Percentiles rank a stretch among this genome's conserved stretches.
These are phyloP conservation scores for Drosophila merina DNA, from an alignment of 2,888 invertebrate species.

Conservation along the genomic window DNA sequence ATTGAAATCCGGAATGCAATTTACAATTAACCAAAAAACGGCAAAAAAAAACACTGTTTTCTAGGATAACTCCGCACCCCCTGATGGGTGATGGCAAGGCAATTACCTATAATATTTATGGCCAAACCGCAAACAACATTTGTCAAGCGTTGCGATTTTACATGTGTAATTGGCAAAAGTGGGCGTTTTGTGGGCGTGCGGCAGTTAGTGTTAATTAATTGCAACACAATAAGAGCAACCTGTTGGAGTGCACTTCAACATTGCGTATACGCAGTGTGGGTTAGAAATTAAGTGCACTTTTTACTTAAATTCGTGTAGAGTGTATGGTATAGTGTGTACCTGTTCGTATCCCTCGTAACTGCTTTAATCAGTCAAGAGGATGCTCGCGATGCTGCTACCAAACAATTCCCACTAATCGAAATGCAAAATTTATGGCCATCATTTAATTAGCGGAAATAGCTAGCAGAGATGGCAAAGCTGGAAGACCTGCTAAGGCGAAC, in stretches of 20 bases:
- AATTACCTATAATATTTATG: conserved; percentile 66
- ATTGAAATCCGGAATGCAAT: conserved; percentile 46
- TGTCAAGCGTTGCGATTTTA: conserved; percentile 48
- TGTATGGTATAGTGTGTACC: no score
- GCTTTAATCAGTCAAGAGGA: neutral
- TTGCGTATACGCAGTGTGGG: conserved; percentile 29
- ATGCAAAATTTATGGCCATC: conserved; percentile 67
- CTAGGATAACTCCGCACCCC: conserved; percentile 7
- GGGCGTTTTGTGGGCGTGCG: conserved; percentile 23
- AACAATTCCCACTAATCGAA: conserved; percentile 1
- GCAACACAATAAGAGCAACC: conserved; percentile 49
- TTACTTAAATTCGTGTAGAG: neutral
- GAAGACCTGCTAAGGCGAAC: conserved; percentile 29
- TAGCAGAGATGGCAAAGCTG: neutral
- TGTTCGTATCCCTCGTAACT: neutral
- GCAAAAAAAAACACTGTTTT: conserved; percentile 7
- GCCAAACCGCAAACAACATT: conserved; percentile 62
- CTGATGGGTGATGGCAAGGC: conserved; percentile 30
- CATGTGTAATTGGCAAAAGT: conserved; percentile 42
- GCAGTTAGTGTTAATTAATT: conserved; percentile 62
- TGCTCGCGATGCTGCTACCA: no score
- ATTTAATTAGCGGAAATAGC: conserved; percentile 71
- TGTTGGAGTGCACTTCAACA: conserved; percentile 57
- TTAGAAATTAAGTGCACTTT: neutral
- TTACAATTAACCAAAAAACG: conserved; percentile 58